Percentiles rank a stretch among this genome's conserved stretches.
Conservation (phyloP, 2,797 vertebrate genomes). For the Eulemur rubriventer region DNA sequence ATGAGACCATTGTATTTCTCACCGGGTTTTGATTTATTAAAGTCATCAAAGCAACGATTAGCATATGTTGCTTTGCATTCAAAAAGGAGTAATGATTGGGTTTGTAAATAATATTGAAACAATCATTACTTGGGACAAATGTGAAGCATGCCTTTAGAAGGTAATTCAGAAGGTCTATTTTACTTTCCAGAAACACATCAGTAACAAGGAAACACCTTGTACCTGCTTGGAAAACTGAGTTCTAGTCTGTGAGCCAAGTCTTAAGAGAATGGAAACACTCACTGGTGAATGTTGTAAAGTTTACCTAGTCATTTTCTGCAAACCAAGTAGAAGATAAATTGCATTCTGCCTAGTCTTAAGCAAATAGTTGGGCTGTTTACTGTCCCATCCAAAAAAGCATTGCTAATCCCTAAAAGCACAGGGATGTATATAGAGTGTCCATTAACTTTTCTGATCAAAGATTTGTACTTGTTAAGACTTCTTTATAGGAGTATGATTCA, state of each 20-base stretch:
- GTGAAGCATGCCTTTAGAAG: neutral
- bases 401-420: neutral
- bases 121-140: neutral
- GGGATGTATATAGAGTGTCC: neutral
- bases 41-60: neutral
- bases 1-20: neutral
- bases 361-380: neutral
- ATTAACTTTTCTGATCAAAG: neutral
- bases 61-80: neutral
- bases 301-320: neutral
- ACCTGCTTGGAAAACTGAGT: neutral
- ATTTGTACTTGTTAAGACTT: neutral
- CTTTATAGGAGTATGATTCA: neutral
- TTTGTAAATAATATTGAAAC: neutral
- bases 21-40: slow-evolving; percentile 22
- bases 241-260: neutral
- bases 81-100: neutral
- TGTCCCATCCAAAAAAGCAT: neutral
- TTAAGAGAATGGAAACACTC: neutral
- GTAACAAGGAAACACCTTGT: neutral
- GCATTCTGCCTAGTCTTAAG: neutral
- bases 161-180: neutral
- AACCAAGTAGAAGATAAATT: neutral
- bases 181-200: neutral
- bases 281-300: neutral